Conservation (phyloP, 2,797 vertebrate species). For the Psittacula echo region DNA sequence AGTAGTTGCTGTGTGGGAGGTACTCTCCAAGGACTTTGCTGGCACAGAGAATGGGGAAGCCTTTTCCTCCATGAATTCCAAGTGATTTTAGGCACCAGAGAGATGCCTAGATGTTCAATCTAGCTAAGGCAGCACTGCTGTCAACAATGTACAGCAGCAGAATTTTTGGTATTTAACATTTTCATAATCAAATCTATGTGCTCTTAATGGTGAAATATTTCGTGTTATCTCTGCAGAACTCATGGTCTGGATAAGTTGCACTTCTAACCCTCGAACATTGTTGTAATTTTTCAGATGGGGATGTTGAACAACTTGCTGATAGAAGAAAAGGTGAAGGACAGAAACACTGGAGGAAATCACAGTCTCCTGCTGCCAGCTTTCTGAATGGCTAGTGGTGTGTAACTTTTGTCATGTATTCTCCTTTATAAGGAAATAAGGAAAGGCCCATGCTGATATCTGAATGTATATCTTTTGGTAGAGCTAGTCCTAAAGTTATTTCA, state of each 20-base stretch:
- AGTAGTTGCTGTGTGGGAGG: neutral
- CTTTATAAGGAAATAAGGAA: constrained; percentile 7
- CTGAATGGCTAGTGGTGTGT: neutral
- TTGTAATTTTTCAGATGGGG: neutral
- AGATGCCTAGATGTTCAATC: neutral
- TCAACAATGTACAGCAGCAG: neutral
- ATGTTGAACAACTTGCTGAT: neutral
- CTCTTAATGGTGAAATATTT: neutral
- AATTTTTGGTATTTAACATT: neutral
- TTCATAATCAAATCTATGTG: neutral
- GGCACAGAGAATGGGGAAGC: neutral
- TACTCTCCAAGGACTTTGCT: neutral
- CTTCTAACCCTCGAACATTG: neutral
- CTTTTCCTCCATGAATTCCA: neutral
- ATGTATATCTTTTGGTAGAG: neutral
- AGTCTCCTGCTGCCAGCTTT: neutral
- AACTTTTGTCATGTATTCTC: neutral
- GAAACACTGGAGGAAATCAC: neutral
- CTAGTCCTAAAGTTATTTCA: neutral
- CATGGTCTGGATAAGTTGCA: neutral
- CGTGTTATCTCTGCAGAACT: neutral
- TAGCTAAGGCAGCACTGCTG: neutral
- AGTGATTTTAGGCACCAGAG: neutral
- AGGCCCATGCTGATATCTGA: neutral
- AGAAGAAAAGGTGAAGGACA: neutral